phyloP scores from a whole-genome alignment of 1,140 invertebrate species.

The Brachionus paranguensis region DNA sequence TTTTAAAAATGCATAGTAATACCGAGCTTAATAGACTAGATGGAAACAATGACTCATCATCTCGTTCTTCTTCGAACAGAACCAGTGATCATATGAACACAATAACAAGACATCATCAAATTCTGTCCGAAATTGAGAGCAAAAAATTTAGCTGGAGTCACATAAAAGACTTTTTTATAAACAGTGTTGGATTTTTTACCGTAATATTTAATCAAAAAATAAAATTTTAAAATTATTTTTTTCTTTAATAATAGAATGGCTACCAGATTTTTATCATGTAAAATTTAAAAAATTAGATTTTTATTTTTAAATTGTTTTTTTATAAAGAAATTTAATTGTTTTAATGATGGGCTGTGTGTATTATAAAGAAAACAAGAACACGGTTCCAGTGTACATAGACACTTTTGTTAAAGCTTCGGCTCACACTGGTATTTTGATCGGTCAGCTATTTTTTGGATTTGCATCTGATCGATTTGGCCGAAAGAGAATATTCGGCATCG shows the following conservation, averaged over 20 bases:
- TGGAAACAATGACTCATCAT: neutral
- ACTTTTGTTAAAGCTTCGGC: constrained; percentile 5
- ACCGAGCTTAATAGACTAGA: neutral
- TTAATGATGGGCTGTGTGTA: constrained; percentile 38
- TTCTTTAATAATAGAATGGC: neutral
- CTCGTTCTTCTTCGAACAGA: neutral
- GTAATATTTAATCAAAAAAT: neutral
- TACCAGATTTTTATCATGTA: constrained; percentile 37
- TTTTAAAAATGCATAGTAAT: neutral
- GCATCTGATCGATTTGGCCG: constrained; percentile 1
- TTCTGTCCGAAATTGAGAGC: neutral
- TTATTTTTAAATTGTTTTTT: neutral
- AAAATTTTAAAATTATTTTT: neutral
- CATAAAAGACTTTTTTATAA: neutral
- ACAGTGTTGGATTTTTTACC: constrained; percentile 34
- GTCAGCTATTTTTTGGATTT: constrained; percentile 17
- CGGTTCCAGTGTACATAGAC: constrained; percentile 13
- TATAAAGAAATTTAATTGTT: constrained; percentile 22
- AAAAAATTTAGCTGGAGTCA: constrained; percentile 25
- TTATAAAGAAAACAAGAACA: constrained; percentile 3
- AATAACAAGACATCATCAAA: neutral
- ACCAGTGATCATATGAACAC: neutral
- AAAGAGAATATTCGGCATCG: constrained; percentile 19
- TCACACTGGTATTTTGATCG: constrained; percentile 28
- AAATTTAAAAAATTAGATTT: neutral